Evolutionary conservation across 2,797 vertebrate genomes (phyloP), one percentile per base, ranked within the genome.

Genomic region (Lateolabrax maculatus): DNA sequence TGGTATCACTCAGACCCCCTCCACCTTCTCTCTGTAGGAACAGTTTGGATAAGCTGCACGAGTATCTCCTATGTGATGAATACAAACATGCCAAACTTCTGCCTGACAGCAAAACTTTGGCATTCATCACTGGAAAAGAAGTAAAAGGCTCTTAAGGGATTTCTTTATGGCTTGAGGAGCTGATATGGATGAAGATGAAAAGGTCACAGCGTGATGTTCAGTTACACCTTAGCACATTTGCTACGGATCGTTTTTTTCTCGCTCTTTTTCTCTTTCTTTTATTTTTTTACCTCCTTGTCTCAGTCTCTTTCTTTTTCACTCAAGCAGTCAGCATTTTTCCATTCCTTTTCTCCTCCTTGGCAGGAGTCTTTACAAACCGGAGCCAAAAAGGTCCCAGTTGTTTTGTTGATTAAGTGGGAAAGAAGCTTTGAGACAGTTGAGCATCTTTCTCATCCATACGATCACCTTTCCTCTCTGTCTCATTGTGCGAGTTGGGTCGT

Each of bases 1-100:
- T 95, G 93, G 90, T 84, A 88, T 90, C 82, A 71, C 85, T 95
- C 93, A 90, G 80, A 34, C 21, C 41, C 52, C 83, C 15, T 31
- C 44, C 51, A 5, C 43, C 48, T 27, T 39, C 73, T 49, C 75
- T 60, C 51, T 58, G 19, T 37, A 80, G 81, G 74, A 90, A 81
- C 55, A 83, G 71, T 88, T 90, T 87, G 89, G 80, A 92, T 91
- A 84, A 91, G 80, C 85, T 77, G 75, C 88, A 91, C 34, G 41
- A 89, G 85, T 84, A 83, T 93, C 84, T 89, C 72, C 69, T 63
- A 43, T 64, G 87, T 78, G 90, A 90, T 87, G 89, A 90, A 91
- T 62, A 81, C 85, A 90, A 91, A 89, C 82, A 89, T 23, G 58
- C 61, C 74, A 81, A 74, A 84, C 49, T 66, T 79, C 67, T 6